phyloP scores from a whole-genome alignment of 2,113 vertebrate species.

The Hemicordylus capensis region DNA sequence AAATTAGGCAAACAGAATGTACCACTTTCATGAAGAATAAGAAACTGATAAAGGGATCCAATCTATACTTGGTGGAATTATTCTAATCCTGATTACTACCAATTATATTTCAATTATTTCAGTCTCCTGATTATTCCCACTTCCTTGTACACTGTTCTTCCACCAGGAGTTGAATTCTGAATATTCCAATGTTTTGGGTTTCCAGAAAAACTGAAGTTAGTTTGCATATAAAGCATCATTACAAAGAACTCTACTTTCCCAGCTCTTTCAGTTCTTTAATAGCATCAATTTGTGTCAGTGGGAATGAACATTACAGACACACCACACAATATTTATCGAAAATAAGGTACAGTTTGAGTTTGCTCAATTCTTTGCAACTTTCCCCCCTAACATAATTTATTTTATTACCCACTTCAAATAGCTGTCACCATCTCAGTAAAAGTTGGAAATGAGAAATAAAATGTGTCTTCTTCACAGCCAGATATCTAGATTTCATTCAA shows the following conservation, averaged over 20 bases:
- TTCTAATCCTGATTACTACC: conserved; percentile 14
- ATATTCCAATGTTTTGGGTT: not conserved
- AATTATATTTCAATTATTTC: conserved; percentile 23
- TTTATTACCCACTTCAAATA: not conserved
- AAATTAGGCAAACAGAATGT: not conserved
- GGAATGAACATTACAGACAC: fast-evolving
- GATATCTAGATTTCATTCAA: fast-evolving
- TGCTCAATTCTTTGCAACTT: not conserved
- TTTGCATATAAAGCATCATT: not conserved
- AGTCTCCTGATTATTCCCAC: conserved; percentile 12
- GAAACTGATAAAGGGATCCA: not conserved
- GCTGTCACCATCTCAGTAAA: fast-evolving
- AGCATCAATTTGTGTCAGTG: not conserved
- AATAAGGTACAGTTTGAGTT: not conserved
- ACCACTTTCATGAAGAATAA: not conserved
- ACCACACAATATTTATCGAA: fast-evolving
- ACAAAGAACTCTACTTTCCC: not conserved
- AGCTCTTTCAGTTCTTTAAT: not conserved
- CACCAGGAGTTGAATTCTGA: conserved; percentile 3
- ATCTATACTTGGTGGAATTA: conserved; percentile 11
- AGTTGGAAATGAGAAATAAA: not conserved
- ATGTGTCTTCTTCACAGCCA: not conserved
- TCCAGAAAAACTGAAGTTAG: not conserved
- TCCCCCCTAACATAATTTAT: not conserved
- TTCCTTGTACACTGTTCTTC: conserved; percentile 1